A percentile compares a stretch with the other conserved stretches of the same genome.
Conservation (phyloP, 2,797 vertebrate species). For the Squalus acanthias region DNA sequence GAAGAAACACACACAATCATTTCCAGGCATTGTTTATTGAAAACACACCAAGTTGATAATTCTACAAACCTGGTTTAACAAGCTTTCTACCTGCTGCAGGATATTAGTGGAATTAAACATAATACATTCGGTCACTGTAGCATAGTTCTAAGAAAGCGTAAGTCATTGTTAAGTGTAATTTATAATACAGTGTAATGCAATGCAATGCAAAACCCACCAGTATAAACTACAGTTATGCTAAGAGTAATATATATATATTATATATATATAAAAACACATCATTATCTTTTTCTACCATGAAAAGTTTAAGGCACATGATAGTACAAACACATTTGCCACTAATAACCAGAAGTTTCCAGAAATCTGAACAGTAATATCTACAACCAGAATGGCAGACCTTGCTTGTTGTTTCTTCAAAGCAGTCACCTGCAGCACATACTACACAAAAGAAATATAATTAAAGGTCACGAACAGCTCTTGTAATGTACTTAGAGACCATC, state of each 20-base stretch:
- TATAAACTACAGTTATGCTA: slow-evolving; percentile 69
- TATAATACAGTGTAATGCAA: slow-evolving; percentile 88
- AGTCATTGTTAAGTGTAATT: slow-evolving; percentile 62
- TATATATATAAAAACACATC: slow-evolving; percentile 64
- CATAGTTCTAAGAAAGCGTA: slow-evolving; percentile 74
- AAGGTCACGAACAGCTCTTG: slow-evolving; percentile 15
- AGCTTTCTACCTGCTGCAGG: slow-evolving; percentile 79
- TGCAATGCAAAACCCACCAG: slow-evolving; percentile 71
- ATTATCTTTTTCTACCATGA: slow-evolving; percentile 75
- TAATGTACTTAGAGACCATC: background rate
- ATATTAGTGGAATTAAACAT: slow-evolving; percentile 86
- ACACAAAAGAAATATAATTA: background rate
- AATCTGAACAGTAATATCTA: slow-evolving; percentile 64
- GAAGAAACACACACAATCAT: slow-evolving; percentile 52
- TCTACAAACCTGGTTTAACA: slow-evolving; percentile 89
- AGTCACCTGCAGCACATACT: slow-evolving; percentile 44
- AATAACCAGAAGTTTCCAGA: slow-evolving; percentile 66
- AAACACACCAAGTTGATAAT: slow-evolving; percentile 92
- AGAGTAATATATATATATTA: slow-evolving; percentile 43
- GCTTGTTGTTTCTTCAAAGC: slow-evolving; percentile 42
- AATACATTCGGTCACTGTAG: slow-evolving; percentile 88
- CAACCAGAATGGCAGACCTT: slow-evolving; percentile 59
- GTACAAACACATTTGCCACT: slow-evolving; percentile 92
- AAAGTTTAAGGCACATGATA: slow-evolving; percentile 98
- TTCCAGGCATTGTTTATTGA: slow-evolving; percentile 96